phyloP scores from a whole-genome alignment of 2,797 vertebrate genomes.

The Gouania willdenowi region DNA sequence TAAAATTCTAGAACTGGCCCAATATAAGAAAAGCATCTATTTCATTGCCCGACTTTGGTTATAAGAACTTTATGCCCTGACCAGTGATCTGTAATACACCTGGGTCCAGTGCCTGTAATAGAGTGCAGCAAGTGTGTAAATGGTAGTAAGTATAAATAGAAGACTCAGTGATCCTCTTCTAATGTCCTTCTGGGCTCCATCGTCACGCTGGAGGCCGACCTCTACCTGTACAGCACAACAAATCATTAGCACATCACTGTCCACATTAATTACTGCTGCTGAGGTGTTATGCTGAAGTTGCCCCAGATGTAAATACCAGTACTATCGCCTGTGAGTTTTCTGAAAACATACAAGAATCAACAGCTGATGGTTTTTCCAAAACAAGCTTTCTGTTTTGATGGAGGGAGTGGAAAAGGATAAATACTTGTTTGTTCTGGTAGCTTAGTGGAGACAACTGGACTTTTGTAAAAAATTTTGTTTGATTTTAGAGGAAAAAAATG shows the following conservation, averaged over 20 bases:
- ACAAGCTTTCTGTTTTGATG: too few species aligned
- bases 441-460: too few species aligned
- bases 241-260: slow-evolving; percentile 5
- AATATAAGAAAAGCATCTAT: slow-evolving; percentile 43
- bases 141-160: slow-evolving; percentile 44
- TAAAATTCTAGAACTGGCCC: slow-evolving; percentile 4
- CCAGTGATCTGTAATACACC: slow-evolving; percentile 27
- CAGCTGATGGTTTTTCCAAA: too few species aligned
- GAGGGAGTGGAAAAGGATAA: too few species aligned
- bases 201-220: slow-evolving; percentile 20
- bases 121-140: slow-evolving; percentile 49
- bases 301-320: too few species aligned
- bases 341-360: too few species aligned
- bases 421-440: too few species aligned
- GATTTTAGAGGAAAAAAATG: too few species aligned
- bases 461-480: too few species aligned
- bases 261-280: slow-evolving; percentile 23
- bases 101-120: slow-evolving; percentile 26
- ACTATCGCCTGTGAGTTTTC: too few species aligned
- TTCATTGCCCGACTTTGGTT: slow-evolving; percentile 40
- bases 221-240: slow-evolving; percentile 5
- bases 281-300: background rate
- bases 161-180: slow-evolving; percentile 31
- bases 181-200: slow-evolving; percentile 28
- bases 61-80: slow-evolving; percentile 22